Conservation (phyloP, 2,113 vertebrate species). For the Saccopteryx leptura region DNA sequence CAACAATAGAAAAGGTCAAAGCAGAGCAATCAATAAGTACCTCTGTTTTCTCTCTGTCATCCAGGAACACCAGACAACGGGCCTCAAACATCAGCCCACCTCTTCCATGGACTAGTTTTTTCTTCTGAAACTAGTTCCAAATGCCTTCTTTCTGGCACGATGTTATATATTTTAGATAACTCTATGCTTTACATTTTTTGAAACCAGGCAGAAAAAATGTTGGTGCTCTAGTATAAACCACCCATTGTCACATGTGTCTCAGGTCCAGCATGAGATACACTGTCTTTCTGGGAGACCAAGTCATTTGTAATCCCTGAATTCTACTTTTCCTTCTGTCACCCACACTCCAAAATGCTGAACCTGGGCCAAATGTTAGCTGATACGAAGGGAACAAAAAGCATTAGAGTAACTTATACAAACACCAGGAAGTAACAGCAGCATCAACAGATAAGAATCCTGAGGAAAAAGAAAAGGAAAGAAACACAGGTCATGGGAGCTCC, state of each 20-base stretch:
- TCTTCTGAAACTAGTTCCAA: constrained; percentile 23
- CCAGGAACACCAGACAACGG: neutral
- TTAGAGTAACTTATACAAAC: constrained; percentile 34
- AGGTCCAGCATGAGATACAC: neutral
- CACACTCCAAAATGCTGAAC: neutral
- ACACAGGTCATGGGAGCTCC: neutral
- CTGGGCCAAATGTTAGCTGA: neutral
- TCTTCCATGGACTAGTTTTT: neutral
- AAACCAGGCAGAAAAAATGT: neutral
- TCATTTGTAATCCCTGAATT: neutral
- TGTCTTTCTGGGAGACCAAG: neutral
- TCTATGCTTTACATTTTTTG: neutral
- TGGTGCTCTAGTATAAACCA: neutral
- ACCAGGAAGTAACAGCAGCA: constrained; percentile 27
- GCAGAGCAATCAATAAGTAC: neutral
- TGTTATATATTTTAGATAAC: neutral
- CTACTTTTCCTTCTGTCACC: neutral
- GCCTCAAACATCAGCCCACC: neutral
- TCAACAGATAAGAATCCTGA: neutral
- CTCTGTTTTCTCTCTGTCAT: neutral
- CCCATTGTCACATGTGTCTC: neutral
- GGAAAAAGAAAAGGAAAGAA: neutral
- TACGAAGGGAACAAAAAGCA: constrained; percentile 48
- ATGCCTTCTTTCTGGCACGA: neutral
- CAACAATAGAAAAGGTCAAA: neutral